These are phyloP conservation scores for Drosophila kurseongensis DNA, from an alignment of 1,140 invertebrate genomes.

Conservation along the genomic window DNA sequence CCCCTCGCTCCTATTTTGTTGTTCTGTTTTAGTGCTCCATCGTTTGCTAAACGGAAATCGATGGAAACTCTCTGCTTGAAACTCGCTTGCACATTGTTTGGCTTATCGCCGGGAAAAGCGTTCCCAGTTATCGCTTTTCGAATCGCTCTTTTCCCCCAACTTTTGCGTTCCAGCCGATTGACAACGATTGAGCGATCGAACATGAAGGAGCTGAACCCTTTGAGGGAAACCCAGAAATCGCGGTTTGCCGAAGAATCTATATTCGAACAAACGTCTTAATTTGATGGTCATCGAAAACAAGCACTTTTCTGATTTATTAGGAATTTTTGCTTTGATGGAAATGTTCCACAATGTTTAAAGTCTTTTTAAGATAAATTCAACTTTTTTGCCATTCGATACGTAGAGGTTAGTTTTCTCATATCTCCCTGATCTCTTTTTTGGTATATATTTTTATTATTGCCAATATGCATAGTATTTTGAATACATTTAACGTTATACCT, in stretches of 20 bases:
- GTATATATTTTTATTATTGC: background rate
- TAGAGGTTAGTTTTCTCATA: too few relatives aligned
- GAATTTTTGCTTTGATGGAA: too few relatives aligned
- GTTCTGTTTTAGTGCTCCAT: conserved; percentile 61
- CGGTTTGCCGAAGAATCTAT: background rate
- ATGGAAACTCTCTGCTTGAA: conserved; percentile 56
- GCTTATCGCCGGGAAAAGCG: conserved; percentile 49
- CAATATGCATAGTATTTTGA: too few relatives aligned
- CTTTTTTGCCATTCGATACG: too few relatives aligned
- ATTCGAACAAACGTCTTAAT: background rate
- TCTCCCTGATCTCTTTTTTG: too few relatives aligned
- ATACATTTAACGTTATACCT: too few relatives aligned
- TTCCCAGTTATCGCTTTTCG: conserved; percentile 44
- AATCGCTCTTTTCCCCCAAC: conserved; percentile 33
- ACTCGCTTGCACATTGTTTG: conserved; percentile 46
- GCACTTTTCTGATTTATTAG: background rate
- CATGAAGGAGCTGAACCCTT: conserved; percentile 4
- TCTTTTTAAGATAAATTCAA: too few relatives aligned
- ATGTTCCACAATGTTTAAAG: too few relatives aligned
- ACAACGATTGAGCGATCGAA: conserved; percentile 31
- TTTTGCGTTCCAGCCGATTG: conserved; percentile 6
- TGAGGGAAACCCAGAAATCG: background rate
- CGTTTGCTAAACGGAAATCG: conserved; percentile 78
- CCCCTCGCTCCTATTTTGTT: background rate
- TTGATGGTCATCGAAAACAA: background rate